Evolutionary conservation across 2,797 vertebrate genomes (phyloP).

Genomic region (Chaetodon trifasciatus): DNA sequence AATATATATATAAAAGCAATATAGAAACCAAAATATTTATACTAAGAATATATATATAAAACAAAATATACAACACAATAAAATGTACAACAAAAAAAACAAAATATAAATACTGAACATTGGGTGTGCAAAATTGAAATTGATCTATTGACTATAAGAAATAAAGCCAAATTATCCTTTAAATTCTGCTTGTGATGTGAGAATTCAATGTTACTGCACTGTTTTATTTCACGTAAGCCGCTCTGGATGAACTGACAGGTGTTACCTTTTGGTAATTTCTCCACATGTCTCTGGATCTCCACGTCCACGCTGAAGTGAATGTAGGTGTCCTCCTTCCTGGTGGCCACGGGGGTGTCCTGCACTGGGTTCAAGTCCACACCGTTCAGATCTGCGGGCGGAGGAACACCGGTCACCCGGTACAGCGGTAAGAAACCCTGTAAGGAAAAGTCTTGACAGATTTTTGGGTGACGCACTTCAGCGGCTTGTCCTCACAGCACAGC

Average conservation of each 20-base stretch:
- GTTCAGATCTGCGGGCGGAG: conserved; percentile 89
- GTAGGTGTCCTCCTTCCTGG: conserved; percentile 95
- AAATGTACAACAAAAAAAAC: no score
- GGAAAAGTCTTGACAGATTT: background rate
- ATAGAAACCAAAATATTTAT: no score
- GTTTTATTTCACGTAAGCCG: no score
- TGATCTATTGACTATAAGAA: background rate
- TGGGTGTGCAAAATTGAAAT: no score
- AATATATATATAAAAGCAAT: no score
- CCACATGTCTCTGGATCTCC: conserved; percentile 97
- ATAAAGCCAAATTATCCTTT: background rate
- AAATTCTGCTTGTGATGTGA: background rate
- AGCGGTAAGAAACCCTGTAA: background rate
- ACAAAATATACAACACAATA: no score
- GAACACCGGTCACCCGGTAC: background rate
- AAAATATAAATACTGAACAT: no score
- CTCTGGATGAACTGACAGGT: background rate
- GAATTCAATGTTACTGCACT: background rate
- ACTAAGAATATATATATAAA: no score
- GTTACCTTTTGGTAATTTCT: conserved; percentile 96
- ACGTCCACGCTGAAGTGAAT: conserved; percentile 96
- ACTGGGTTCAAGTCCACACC: conserved; percentile 95
- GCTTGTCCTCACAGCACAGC: background rate
- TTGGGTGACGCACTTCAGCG: no score
- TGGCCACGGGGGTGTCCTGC: conserved; percentile 96